A percentile compares a stretch with the other conserved stretches of the same genome.
phyloP scores from a whole-genome alignment of 2,888 invertebrate species.

The Ormyrus nitidulus region DNA sequence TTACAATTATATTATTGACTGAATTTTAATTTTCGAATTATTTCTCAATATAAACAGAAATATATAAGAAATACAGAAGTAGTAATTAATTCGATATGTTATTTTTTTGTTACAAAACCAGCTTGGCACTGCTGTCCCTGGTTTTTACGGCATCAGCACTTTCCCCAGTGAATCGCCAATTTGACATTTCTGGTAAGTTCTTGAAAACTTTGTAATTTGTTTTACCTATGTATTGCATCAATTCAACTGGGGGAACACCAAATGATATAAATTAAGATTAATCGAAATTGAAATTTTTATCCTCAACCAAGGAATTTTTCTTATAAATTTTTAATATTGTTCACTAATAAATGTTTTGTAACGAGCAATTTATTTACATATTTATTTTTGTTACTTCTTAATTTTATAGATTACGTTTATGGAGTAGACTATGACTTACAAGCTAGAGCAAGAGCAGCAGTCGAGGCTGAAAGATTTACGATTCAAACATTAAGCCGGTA shows the following conservation, averaged over 20 bases:
- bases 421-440: constrained; percentile 73
- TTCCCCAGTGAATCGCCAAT: constrained; percentile 64
- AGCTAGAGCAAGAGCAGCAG: constrained; percentile 72
- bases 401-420: constrained; percentile 70
- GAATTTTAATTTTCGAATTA: too few species aligned
- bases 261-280: too few species aligned
- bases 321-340: too few species aligned
- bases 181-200: constrained; percentile 69
- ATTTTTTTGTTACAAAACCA: constrained; percentile 66
- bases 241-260: too few species aligned
- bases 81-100: background rate
- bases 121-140: constrained; percentile 67
- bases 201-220: background rate
- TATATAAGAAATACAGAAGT: too few species aligned
- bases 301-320: too few species aligned
- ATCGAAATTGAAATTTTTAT: too few species aligned
- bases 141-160: constrained; percentile 63
- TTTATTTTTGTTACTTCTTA: background rate
- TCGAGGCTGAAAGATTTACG: constrained; percentile 71
- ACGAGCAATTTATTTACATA: too few species aligned
- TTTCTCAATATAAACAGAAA: too few species aligned
- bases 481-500: constrained; percentile 67
- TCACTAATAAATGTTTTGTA: too few species aligned
- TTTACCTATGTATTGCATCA: too few species aligned
- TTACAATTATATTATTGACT: too few species aligned